phyloP scores from a whole-genome alignment of 2,888 invertebrate species.

The Cryptus viduatorius region DNA sequence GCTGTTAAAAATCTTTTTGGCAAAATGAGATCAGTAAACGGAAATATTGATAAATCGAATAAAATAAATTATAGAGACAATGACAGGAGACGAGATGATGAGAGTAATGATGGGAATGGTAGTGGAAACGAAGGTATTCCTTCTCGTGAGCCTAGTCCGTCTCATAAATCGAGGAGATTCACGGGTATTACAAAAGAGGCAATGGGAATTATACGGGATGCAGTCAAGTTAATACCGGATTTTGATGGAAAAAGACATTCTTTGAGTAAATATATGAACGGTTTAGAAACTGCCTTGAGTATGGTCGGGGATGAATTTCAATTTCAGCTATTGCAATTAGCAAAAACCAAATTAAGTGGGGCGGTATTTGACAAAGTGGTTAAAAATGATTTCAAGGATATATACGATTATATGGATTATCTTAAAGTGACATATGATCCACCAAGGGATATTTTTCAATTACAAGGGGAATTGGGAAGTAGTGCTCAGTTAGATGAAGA shows the following conservation, averaged over 20 bases:
- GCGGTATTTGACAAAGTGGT: too few relatives aligned
- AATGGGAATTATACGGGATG: too few relatives aligned
- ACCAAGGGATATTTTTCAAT: background rate
- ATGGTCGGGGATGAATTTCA: background rate
- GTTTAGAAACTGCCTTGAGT: background rate
- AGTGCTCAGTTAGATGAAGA: background rate
- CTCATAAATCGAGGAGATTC: background rate
- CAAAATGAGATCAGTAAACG: background rate
- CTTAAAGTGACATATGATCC: background rate
- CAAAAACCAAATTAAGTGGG: too few relatives aligned
- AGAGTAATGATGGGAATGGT: background rate
- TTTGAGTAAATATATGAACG: background rate
- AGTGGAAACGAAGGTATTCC: background rate
- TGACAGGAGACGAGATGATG: background rate
- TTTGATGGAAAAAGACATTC: background rate
- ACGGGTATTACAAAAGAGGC: background rate
- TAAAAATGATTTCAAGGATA: too few relatives aligned
- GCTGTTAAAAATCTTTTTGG: background rate
- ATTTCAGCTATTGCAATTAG: background rate
- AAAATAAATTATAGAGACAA: background rate
- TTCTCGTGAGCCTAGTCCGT: background rate
- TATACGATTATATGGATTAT: too few relatives aligned
- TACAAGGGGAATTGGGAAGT: background rate
- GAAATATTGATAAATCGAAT: background rate
- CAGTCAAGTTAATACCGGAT: slow-evolving; percentile 22